A percentile compares a stretch with the other conserved stretches of the same genome.
These are phyloP conservation scores for Drosophila eohydei DNA, from an alignment of 2,888 invertebrate genomes.

Conservation along the genomic window DNA sequence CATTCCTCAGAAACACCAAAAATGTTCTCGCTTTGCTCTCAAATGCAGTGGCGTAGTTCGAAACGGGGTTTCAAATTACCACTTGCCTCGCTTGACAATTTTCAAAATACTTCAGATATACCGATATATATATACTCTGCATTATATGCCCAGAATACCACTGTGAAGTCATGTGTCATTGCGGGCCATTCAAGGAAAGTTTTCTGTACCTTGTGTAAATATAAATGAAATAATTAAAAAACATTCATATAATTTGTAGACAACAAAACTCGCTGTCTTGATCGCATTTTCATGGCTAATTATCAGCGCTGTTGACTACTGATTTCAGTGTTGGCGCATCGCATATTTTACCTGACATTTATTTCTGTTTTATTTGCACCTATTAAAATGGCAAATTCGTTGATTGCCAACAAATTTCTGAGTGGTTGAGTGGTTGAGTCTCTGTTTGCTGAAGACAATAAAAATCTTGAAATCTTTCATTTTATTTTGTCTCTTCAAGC, in stretches of 20 bases:
- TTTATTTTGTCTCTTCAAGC: too few species aligned
- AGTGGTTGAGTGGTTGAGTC: too few species aligned
- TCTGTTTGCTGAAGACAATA: too few species aligned
- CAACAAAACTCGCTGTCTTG: not conserved
- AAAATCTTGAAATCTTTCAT: too few species aligned
- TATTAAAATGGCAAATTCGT: not conserved
- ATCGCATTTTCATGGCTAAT: not conserved
- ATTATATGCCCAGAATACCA: not conserved
- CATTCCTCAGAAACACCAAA: slow-evolving; percentile 64
- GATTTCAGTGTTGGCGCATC: not conserved
- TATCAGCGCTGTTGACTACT: not conserved
- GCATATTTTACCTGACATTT: not conserved
- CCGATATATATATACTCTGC: too few species aligned
- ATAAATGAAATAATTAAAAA: too few species aligned
- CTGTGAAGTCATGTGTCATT: not conserved
- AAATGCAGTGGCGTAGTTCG: slow-evolving; percentile 9
- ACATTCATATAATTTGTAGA: too few species aligned
- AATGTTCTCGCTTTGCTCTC: slow-evolving; percentile 19
- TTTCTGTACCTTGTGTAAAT: too few species aligned
- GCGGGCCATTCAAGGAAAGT: not conserved
- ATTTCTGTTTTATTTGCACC: not conserved
- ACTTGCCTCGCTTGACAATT: not conserved
- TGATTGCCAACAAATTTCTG: not conserved
- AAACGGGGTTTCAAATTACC: not conserved
- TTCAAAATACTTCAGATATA: not conserved